phyloP scores from a whole-genome alignment of 2,888 invertebrate genomes.

The Liodrosophila aerea region DNA sequence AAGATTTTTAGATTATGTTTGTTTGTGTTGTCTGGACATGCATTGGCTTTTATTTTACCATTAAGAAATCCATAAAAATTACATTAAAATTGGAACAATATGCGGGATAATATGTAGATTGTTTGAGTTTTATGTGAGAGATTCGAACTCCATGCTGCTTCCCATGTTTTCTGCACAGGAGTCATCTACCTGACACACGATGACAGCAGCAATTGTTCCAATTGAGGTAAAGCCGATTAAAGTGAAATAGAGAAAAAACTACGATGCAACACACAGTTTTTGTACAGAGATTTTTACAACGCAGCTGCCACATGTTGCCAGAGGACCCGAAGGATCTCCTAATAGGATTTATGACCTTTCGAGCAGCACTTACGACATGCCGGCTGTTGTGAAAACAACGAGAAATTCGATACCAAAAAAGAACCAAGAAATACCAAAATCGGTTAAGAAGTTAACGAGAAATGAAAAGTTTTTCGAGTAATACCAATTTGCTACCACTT shows the following conservation, averaged over 20 bases:
- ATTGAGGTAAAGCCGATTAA: conserved; percentile 62
- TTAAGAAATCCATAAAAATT: conserved; percentile 1
- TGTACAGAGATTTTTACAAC: conserved; percentile 16
- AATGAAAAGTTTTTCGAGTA: conserved; percentile 20
- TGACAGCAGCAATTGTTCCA: conserved; percentile 61
- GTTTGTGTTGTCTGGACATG: conserved; percentile 21
- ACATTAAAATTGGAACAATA: background rate
- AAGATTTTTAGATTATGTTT: conserved; percentile 35
- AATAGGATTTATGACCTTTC: conserved; percentile 69
- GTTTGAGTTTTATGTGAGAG: conserved; percentile 6
- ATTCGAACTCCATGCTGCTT: background rate
- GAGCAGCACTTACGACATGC: conserved; percentile 31
- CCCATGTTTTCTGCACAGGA: background rate
- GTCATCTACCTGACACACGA: conserved; percentile 38
- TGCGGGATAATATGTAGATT: conserved; percentile 1
- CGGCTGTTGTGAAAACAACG: conserved; percentile 67
- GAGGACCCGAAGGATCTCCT: conserved; percentile 40
- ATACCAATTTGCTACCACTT: conserved; percentile 31
- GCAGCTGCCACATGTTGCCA: conserved; percentile 61
- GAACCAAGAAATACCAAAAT: conserved; percentile 37
- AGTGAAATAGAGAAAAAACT: conserved; percentile 16
- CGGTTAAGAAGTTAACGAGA: conserved; percentile 56
- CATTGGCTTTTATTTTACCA: conserved; percentile 34
- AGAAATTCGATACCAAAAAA: conserved; percentile 52
- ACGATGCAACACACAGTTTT: conserved; percentile 8